A percentile compares a stretch with the other conserved stretches of the same genome.
These are phyloP conservation scores for Macquaria ambigua DNA, from an alignment of 2,113 vertebrate species.

Conservation along the genomic window DNA sequence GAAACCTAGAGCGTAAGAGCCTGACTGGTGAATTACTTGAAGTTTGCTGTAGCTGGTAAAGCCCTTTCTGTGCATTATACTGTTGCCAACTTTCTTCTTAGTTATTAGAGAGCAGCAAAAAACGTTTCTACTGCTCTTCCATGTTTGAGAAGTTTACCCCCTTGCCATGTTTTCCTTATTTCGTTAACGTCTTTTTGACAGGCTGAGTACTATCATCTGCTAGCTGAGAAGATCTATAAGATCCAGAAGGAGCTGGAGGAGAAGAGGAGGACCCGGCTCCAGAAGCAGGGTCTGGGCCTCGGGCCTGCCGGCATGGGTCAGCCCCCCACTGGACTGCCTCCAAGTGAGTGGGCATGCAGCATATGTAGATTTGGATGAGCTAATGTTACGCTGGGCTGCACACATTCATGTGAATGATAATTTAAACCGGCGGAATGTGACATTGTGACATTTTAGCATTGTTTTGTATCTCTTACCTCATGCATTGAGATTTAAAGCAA, in stretches of 20 bases:
- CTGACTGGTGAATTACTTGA: background rate
- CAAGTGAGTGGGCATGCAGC: conserved; percentile 86
- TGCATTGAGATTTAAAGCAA: background rate
- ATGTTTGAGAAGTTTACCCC: background rate
- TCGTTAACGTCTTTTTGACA: conserved; percentile 59
- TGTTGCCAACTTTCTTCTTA: background rate
- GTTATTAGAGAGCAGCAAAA: background rate
- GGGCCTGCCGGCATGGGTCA: conserved; percentile 83
- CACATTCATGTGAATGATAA: conserved; percentile 2
- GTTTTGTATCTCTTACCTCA: background rate
- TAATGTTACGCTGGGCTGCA: background rate
- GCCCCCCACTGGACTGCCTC: conserved; percentile 85
- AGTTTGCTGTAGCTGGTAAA: background rate
- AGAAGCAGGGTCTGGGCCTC: conserved; percentile 92
- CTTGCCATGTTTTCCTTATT: background rate
- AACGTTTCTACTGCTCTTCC: background rate
- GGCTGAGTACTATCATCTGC: conserved; percentile 97
- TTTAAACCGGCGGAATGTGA: background rate
- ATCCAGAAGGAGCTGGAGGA: conserved; percentile 98
- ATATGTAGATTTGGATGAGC: conserved; percentile 13
- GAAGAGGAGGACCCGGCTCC: conserved; percentile 93
- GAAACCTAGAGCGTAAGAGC: background rate
- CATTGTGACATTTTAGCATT: conserved; percentile 6
- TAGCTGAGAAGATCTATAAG: conserved; percentile 98
- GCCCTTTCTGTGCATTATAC: background rate